phyloP scores from a whole-genome alignment of 2,888 invertebrate species.

The Amphipoea oculea region DNA sequence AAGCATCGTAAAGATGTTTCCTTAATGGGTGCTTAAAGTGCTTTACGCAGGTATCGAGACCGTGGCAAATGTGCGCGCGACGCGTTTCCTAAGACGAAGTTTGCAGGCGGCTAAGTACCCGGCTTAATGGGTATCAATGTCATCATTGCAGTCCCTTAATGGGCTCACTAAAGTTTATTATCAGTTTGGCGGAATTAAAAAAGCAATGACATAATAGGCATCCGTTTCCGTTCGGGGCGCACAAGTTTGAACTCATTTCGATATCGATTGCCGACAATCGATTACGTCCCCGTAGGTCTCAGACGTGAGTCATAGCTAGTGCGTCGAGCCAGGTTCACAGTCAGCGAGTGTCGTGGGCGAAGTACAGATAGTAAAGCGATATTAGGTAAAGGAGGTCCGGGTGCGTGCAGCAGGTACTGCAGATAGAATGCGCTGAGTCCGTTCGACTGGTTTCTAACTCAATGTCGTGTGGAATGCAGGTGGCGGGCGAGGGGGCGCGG shows the following conservation, averaged over 20 bases:
- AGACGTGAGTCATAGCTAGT: constrained; percentile 52
- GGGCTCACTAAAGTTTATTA: constrained; percentile 53
- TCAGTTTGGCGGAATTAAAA: constrained; percentile 62
- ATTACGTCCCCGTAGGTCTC: constrained; percentile 57
- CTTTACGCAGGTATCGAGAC: constrained; percentile 60
- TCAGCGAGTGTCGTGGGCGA: constrained; percentile 47
- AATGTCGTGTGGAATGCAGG: constrained; percentile 89
- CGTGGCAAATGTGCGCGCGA: constrained; percentile 49
- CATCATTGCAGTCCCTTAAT: constrained; percentile 48
- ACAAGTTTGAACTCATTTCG: constrained; percentile 55
- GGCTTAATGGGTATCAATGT: constrained; percentile 59
- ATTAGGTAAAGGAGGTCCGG: constrained; percentile 70
- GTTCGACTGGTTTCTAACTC: constrained; percentile 89
- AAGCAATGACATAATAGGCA: constrained; percentile 60
- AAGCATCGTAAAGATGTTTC: constrained; percentile 62
- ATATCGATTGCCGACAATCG: constrained; percentile 54
- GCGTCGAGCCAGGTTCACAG: constrained; percentile 48
- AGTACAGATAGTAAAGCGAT: constrained; percentile 64
- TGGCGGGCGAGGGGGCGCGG: constrained; percentile 67
- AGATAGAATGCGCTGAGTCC: constrained; percentile 83
- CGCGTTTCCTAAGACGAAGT: constrained; percentile 55
- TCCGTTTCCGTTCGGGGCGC: constrained; percentile 58
- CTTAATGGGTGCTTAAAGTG: constrained; percentile 62
- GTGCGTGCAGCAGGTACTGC: constrained; percentile 71
- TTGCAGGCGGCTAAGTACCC: constrained; percentile 50